Percentiles rank a stretch among this genome's conserved stretches.
Evolutionary conservation across 2,797 vertebrate species (phyloP).

Genomic region (Etheostoma perlongum): DNA sequence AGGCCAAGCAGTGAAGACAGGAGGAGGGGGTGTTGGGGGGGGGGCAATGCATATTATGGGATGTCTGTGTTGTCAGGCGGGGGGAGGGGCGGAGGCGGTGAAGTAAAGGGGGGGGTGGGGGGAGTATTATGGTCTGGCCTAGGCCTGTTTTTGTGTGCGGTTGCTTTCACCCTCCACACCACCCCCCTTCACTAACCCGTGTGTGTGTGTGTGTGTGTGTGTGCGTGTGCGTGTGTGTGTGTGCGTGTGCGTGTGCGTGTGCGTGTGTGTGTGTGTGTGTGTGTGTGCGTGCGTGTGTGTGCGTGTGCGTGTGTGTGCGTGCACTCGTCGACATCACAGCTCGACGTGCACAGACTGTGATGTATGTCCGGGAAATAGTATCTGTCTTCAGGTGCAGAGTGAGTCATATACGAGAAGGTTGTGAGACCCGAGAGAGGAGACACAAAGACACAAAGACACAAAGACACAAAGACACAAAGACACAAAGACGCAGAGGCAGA

Average conservation of each 20-base stretch:
- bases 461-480: slow-evolving; percentile 25
- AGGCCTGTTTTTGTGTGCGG: slow-evolving; percentile 72
- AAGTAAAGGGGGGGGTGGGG: slow-evolving; percentile 47
- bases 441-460: slow-evolving; percentile 16
- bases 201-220: too few relatives aligned
- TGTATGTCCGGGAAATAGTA: slow-evolving; percentile 54
- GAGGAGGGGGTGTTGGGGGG: slow-evolving; percentile 37
- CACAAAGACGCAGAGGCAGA: slow-evolving; percentile 1
- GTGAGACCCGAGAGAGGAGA: slow-evolving; percentile 28
- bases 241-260: slow-evolving; percentile 15
- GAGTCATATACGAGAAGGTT: slow-evolving; percentile 36
- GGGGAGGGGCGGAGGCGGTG: slow-evolving; percentile 73
- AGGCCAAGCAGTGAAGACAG: slow-evolving; percentile 60
- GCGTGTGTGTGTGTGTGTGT: neutral
- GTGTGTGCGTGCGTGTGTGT: neutral
- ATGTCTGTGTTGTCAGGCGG: slow-evolving; percentile 78
- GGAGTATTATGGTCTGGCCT: slow-evolving; percentile 76
- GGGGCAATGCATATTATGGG: slow-evolving; percentile 82
- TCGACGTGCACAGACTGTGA: slow-evolving; percentile 34
- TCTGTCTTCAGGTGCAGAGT: slow-evolving; percentile 67
- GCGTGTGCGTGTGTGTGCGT: slow-evolving; percentile 14
- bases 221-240: neutral
- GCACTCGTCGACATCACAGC: slow-evolving; percentile 30
- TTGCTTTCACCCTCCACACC: slow-evolving; percentile 9
- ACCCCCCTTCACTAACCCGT: neutral